Base-by-base conservation (phyloP, 2,888 invertebrate genomes). In the Xanthia icteritia region DNA sequence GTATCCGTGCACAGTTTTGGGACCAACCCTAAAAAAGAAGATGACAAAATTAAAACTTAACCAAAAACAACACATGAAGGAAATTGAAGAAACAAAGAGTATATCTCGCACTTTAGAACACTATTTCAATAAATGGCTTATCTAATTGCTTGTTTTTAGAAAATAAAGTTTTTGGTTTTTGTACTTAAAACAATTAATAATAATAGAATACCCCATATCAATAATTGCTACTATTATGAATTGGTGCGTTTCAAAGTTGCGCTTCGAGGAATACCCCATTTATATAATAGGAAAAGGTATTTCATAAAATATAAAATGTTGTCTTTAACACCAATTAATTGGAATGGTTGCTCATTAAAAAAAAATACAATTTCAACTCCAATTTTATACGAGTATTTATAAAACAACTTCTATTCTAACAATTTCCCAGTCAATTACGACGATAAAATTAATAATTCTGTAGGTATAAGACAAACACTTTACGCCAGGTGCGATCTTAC, bases 401-500 rank as follows among this genome's bases (percentile, higher is more conserved):
- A 8, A 23, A 65, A 31, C 27, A n/a, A 5, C 15, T 67, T 15
- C 23, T 31, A 1, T 73, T 42, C 13, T 36, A 31, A 51, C 56
- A 39, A 36, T 73, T 20, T 60, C 23, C 58, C 2, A 54, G 15
- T 39, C 5, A 66, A 54, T 39, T 36, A 27, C 51, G 6, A 56
- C 15, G 39, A 66, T 60, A 20, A 36, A 61, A 66, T 45, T 6
- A 5, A 31, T 23, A 56, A 42, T 65, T n/a, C 2, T 71, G 6
- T 23, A 17, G 42, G 31, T 45, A 56, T 9, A 45, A 15, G 1
- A 73, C 45, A 71, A n/a, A 36, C 58, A 70, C 5, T 82, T 78
- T 42, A 67, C 73, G 64, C 66, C 85, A 88, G 88, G 88, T 88
- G 88, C 51, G 69, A 68, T 64, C 48, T 45, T 66, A 84, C 82